Base-by-base conservation (phyloP, 2,113 vertebrate genomes). In the Hemicordylus capensis region DNA sequence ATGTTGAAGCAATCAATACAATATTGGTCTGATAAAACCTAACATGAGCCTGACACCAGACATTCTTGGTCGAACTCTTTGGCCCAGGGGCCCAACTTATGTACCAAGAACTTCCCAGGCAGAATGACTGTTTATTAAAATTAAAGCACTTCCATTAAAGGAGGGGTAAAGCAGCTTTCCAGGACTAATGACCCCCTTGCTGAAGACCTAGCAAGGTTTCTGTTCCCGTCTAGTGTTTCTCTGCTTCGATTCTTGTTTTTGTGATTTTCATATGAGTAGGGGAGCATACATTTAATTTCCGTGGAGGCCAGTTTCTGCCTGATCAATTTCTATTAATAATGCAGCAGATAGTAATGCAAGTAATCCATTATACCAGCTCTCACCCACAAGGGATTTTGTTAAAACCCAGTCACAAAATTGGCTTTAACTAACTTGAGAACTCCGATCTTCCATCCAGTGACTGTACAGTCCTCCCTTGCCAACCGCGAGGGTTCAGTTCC, bases 191-290 rank as follows among this genome's bases (percentile, higher is more conserved):
- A 34, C 7, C 88, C 77, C 44, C 80, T 92, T 89, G 84, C 76
- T 93, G 81, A 86, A 73, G 61, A 82, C 20, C 59, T 54, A 54
- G 76, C 75, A 58, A 0, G 28, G 59, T 75, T 70, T 70, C 0
- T 26, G 59, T 80, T 90, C 83, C 89, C 90, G 88, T 54, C 2
- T 42, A 91, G 89, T 91, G 88, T 59, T 90, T 90, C 75, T 85
- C 51, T 17, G 80, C 88, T 84, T n/a, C n/a, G n/a, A n/a, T 81
- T 84, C 89, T 81, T 20, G 34, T 31, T 78, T 89, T 86, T 88
- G 79, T 14, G 76, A 31, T 89, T 90, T 89, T 28, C 70, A 75
- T 37, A 84, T 88, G 93, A 94, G 87, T 91, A 91, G n/a, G n/a
- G n/a, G 93, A 92, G 76, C 89, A 51, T 90, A 56, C 42, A 0